Percentiles rank a stretch among this genome's conserved stretches.
Evolutionary conservation across 2,888 invertebrate genomes (phyloP).

Genomic region (Herminia tarsipennalis): DNA sequence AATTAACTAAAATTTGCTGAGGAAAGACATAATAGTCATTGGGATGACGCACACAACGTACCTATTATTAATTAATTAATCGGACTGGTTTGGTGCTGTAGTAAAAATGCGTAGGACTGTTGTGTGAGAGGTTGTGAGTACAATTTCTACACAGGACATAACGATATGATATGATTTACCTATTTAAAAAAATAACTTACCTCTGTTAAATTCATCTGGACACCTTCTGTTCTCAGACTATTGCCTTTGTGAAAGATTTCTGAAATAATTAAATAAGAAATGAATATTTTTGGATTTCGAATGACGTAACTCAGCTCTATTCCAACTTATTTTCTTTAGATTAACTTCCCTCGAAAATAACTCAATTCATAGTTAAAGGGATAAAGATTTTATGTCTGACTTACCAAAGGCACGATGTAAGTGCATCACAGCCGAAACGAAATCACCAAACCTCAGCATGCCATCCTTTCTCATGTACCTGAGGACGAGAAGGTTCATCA

Average conservation of each 20-base stretch:
- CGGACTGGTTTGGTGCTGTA: too few relatives aligned
- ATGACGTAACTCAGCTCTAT: too few relatives aligned
- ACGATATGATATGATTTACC: not conserved
- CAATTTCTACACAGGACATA: too few relatives aligned
- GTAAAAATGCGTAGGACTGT: too few relatives aligned
- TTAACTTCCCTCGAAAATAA: not conserved
- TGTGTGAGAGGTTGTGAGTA: too few relatives aligned
- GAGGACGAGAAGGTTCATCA: constrained; percentile 92
- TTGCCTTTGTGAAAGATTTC: constrained; percentile 89
- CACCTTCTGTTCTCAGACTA: constrained; percentile 91
- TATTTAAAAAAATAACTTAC: constrained; percentile 71
- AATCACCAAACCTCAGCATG: constrained; percentile 95
- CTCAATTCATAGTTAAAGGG: not conserved
- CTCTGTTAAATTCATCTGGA: constrained; percentile 93
- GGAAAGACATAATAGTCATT: too few relatives aligned
- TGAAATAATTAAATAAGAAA: constrained; percentile 49
- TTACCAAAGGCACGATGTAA: constrained; percentile 95
- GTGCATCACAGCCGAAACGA: constrained; percentile 95
- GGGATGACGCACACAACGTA: too few relatives aligned
- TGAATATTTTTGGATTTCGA: too few relatives aligned
- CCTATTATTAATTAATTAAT: too few relatives aligned
- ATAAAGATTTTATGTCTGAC: constrained; percentile 42
- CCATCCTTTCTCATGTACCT: constrained; percentile 97
- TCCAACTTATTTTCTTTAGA: too few relatives aligned
- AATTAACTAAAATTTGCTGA: too few relatives aligned